Evolutionary conservation across 2,888 invertebrate species (phyloP), one percentile per base, ranked within the genome.

Genomic region (Anagyrus pseudococci): DNA sequence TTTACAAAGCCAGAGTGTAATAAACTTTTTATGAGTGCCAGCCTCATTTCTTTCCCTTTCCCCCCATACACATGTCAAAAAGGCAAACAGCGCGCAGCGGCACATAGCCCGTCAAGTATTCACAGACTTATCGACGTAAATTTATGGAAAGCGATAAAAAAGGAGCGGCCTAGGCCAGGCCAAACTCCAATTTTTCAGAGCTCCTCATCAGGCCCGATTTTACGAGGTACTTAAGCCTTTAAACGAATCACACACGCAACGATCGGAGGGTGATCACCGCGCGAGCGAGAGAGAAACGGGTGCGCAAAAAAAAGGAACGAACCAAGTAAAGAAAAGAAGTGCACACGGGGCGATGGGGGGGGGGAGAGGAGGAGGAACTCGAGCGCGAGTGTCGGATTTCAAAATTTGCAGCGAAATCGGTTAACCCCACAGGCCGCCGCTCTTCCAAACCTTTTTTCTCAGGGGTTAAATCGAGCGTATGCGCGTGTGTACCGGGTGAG

Each of bases 401-500:
- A 72, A 73, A 72, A 70, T 72, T 72, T 74, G 75, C 77, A 76
- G 72, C 58, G 75, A 77, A 80, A 80, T 80, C 80, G 79, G 79
- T 80, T 80, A 80, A 80, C 78, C 78, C 77, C 64, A 58, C 58
- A 10, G 13, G 58, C 66, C 67, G 69, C 71, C 66, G 62, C 64
- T 62, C 68, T n/a, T 29, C 20, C 68, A 71, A 67, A 69, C 69
- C 17, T 52, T 48, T 48, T 48, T 80, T 80, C 80, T 80, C 80
- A 79, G 77, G 77, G 79, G 77, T 79, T 80, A 80, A 80, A 80
- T 80, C 80, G 80, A 80, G 76, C 79, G 75, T 79, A 72, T 71
- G 70, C 64, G 22, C 47, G 23, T 4, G n/a, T 7, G 20, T 20
- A 17, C 46, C 22, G 8, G 41, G 4, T 6, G 20, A 19, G 49